Percentiles rank a stretch among this genome's conserved stretches.
Evolutionary conservation across 2,888 invertebrate species (phyloP).

Genomic region (Synanthedon myopaeformis): DNA sequence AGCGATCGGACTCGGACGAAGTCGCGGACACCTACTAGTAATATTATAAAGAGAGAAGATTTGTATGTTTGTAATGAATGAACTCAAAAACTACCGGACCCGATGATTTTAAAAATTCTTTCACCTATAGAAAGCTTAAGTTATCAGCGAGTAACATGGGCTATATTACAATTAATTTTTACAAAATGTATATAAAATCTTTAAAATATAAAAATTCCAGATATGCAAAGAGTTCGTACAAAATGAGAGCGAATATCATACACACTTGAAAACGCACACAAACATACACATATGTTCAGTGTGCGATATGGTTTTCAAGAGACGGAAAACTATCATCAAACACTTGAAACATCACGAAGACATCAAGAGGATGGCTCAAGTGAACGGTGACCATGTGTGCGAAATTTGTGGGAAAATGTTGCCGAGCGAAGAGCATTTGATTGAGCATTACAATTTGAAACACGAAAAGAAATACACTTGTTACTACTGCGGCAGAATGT

Average conservation of each 20-base stretch:
- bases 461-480: slow-evolving; percentile 48
- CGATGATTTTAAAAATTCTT: too few species aligned
- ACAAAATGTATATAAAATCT: not conserved
- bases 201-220: slow-evolving; percentile 16
- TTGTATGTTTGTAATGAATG: too few species aligned
- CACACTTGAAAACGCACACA: slow-evolving; percentile 38
- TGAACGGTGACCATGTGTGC: slow-evolving; percentile 30
- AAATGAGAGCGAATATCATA: slow-evolving; percentile 32
- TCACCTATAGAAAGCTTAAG: too few species aligned
- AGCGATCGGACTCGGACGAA: too few species aligned
- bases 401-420: slow-evolving; percentile 42
- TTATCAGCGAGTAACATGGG: too few species aligned
- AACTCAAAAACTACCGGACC: too few species aligned
- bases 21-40: too few species aligned
- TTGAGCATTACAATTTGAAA: slow-evolving; percentile 31
- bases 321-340: slow-evolving; percentile 32
- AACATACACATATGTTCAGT: slow-evolving; percentile 37
- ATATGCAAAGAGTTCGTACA: slow-evolving; percentile 44
- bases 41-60: too few species aligned
- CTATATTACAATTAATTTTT: too few species aligned
- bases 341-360: slow-evolving; percentile 42
- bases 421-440: slow-evolving; percentile 21
- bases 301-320: slow-evolving; percentile 43
- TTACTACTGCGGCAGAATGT: slow-evolving; percentile 51
- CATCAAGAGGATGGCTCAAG: slow-evolving; percentile 16